phyloP scores from a whole-genome alignment of 2,113 vertebrate species.

The Xerus inauris region DNA sequence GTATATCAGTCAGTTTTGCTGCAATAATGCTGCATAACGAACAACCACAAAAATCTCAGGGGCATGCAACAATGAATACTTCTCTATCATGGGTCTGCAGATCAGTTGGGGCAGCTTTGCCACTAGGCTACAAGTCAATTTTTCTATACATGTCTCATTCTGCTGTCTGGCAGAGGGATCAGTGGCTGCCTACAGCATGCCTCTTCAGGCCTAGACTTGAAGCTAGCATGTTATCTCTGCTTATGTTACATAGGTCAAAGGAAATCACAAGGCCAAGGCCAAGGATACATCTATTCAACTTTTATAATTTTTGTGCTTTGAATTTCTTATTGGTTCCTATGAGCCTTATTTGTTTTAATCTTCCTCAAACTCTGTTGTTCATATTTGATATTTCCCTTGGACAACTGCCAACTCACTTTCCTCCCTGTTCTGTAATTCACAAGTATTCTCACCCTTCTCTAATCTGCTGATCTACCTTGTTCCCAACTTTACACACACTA shows the following conservation, averaged over 20 bases:
- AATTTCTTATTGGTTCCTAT: neutral
- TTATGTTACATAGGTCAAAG: neutral
- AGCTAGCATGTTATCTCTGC: neutral
- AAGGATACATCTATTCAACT: neutral
- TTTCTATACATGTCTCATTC: neutral
- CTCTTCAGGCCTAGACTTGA: neutral
- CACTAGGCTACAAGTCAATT: neutral
- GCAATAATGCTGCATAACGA: neutral
- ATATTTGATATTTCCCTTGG: neutral
- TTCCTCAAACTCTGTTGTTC: neutral
- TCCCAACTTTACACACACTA: neutral
- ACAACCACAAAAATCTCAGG: neutral
- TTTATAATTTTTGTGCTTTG: neutral
- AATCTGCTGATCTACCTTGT: neutral
- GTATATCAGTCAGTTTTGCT: neutral
- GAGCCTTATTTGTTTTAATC: neutral
- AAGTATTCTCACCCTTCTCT: neutral
- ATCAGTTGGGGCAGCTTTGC: neutral
- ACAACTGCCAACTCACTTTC: neutral
- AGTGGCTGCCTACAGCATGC: neutral
- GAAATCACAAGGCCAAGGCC: neutral
- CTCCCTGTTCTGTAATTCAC: neutral
- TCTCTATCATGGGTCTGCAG: neutral
- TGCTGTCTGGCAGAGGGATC: neutral
- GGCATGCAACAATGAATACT: neutral